Conservation (phyloP, 2,888 invertebrate species). For the Esperia sulphurella region DNA sequence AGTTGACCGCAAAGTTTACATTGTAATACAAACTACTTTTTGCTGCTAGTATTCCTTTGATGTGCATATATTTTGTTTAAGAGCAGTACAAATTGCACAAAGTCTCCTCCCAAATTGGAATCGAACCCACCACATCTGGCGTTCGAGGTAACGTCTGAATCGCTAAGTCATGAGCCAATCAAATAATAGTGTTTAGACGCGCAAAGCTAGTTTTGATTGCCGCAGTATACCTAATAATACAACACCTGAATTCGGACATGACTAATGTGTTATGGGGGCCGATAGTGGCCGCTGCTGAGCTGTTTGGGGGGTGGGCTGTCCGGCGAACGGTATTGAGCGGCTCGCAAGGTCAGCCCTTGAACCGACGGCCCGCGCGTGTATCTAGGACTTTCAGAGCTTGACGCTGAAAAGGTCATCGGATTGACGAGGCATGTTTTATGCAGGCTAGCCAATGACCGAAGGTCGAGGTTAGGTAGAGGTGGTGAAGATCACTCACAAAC, state of each 20-base stretch:
- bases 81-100: too few species aligned
- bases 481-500: neutral
- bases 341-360: conserved; percentile 92
- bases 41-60: too few species aligned
- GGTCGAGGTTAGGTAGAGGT: conserved; percentile 1
- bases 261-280: conserved; percentile 22
- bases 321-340: conserved; percentile 87
- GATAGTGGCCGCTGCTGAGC: conserved; percentile 19
- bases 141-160: too few species aligned
- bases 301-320: conserved; percentile 57
- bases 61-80: too few species aligned
- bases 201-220: conserved; percentile 2
- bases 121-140: too few species aligned
- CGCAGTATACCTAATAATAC: neutral
- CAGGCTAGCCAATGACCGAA: conserved; percentile 13
- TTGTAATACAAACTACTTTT: too few species aligned
- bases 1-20: too few species aligned
- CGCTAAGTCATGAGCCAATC: too few species aligned
- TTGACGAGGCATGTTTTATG: conserved; percentile 36
- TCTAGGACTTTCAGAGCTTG: conserved; percentile 40
- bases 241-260: neutral
- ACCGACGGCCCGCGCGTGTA: conserved; percentile 82
- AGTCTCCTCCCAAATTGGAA: too few species aligned
- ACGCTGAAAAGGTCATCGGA: conserved; percentile 40
- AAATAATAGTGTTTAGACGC: neutral